Conservation (phyloP, 2,797 vertebrate genomes). For the Parauchenoglanis ngamensis region DNA sequence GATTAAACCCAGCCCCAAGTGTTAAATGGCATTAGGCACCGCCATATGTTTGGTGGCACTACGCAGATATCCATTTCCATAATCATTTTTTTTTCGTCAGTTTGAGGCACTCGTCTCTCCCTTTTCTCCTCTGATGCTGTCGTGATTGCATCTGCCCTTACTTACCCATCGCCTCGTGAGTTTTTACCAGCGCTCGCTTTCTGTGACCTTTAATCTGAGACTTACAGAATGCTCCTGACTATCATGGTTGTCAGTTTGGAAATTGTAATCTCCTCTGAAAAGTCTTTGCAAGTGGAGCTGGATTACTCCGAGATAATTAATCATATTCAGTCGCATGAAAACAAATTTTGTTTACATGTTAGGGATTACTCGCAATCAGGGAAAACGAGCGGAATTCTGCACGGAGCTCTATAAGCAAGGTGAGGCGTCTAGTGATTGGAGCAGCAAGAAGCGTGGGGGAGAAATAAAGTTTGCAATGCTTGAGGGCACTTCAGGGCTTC, state of each 20-base stretch:
- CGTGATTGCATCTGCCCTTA: conserved; percentile 79
- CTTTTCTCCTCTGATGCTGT: conserved; percentile 57
- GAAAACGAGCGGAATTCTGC: conserved; percentile 62
- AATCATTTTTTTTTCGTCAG: conserved; percentile 73
- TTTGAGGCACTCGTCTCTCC: conserved; percentile 66
- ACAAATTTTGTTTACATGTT: conserved; percentile 83
- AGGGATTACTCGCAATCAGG: conserved; percentile 72
- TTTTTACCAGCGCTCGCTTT: conserved; percentile 64
- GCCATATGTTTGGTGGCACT: conserved; percentile 74
- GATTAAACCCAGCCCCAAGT: conserved; percentile 82
- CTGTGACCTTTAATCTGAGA: conserved; percentile 82
- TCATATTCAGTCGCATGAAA: conserved; percentile 82
- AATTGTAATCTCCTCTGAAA: conserved; percentile 82
- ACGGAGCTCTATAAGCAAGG: conserved; percentile 63
- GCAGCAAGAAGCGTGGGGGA: conserved; percentile 32
- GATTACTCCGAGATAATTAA: conserved; percentile 83
- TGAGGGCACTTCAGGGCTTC: conserved; percentile 54
- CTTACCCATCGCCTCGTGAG: conserved; percentile 72
- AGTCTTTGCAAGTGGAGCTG: conserved; percentile 79
- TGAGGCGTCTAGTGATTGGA: conserved; percentile 66
- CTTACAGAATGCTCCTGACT: conserved; percentile 78
- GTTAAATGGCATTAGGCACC: conserved; percentile 77
- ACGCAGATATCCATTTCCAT: conserved; percentile 76
- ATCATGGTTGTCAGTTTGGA: conserved; percentile 83
- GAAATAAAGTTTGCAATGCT: conserved; percentile 58